Percentiles rank a stretch among this genome's conserved stretches.
These are phyloP conservation scores for Aplysina aerophoba DNA, from an alignment of 37 sponge, comb jelly and placozoan species.

Conservation along the genomic window DNA sequence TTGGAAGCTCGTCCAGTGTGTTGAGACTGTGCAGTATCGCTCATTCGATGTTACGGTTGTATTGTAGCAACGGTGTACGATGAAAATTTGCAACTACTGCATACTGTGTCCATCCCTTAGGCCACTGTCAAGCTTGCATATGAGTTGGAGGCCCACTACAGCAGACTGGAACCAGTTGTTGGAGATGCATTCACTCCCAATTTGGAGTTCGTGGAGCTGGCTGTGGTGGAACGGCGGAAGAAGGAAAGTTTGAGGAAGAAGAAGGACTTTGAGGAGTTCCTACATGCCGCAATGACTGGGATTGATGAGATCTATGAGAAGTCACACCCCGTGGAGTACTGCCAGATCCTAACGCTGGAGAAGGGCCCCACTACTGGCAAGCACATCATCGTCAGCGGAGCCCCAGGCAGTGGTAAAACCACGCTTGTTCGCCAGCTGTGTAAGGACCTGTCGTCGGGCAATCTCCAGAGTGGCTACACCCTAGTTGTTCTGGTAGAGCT, in stretches of 20 bases:
- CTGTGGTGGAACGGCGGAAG: not conserved
- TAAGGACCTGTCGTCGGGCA: not conserved
- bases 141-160: too few relatives aligned
- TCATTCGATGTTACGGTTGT: too few relatives aligned
- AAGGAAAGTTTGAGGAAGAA: not conserved
- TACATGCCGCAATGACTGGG: not conserved
- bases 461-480: not conserved
- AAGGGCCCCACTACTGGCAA: slow-evolving; percentile 7
- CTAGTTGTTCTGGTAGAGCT: slow-evolving; percentile 21
- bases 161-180: too few relatives aligned
- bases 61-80: too few relatives aligned
- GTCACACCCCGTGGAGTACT: not conserved
- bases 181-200: not conserved
- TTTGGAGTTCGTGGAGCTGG: slow-evolving; percentile 15
- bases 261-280: not conserved
- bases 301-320: not conserved
- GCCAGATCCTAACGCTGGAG: not conserved
- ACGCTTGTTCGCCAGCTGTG: slow-evolving; percentile 9
- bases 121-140: too few relatives aligned
- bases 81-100: too few relatives aligned
- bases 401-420: slow-evolving; percentile 30
- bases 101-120: too few relatives aligned
- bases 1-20: too few relatives aligned
- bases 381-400: slow-evolving; percentile 11
- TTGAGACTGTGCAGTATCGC: too few relatives aligned